A percentile compares a stretch with the other conserved stretches of the same genome.
These are phyloP conservation scores for Mythimna loreyi DNA, from an alignment of 2,888 invertebrate genomes.

Conservation along the genomic window DNA sequence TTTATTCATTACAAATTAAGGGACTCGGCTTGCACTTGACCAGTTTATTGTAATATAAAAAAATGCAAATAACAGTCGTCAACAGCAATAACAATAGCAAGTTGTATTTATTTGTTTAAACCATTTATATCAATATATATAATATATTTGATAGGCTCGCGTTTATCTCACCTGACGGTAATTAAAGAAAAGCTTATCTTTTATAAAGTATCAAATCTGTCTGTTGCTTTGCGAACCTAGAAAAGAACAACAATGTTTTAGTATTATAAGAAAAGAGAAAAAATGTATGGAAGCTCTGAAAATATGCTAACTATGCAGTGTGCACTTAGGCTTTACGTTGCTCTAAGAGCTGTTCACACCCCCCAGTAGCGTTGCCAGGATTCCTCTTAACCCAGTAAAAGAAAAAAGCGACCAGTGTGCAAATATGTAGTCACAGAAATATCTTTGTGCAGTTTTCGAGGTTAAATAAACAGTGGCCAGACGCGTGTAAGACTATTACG, in stretches of 20 bases:
- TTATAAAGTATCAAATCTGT: no score
- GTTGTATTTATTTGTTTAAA: no score
- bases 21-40: no score
- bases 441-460: not conserved
- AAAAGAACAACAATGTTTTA: slow-evolving; percentile 12
- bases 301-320: slow-evolving; percentile 38
- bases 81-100: no score
- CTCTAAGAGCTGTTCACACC: slow-evolving; percentile 49
- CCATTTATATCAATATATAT: no score
- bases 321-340: slow-evolving; percentile 41
- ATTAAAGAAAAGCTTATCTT: no score
- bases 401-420: slow-evolving; percentile 4
- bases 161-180: no score
- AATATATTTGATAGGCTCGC: no score
- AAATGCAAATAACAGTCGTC: no score
- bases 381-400: slow-evolving; percentile 42
- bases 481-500: not conserved
- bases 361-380: slow-evolving; percentile 29
- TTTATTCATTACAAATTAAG: no score
- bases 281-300: slow-evolving; percentile 24
- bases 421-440: slow-evolving; percentile 7
- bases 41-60: no score
- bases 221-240: not conserved
- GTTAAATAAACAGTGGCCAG: not conserved
- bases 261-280: slow-evolving; percentile 9